A percentile compares a stretch with the other conserved stretches of the same genome.
Conservation (phyloP, 2,797 vertebrate genomes). For the Lepus townsendii region DNA sequence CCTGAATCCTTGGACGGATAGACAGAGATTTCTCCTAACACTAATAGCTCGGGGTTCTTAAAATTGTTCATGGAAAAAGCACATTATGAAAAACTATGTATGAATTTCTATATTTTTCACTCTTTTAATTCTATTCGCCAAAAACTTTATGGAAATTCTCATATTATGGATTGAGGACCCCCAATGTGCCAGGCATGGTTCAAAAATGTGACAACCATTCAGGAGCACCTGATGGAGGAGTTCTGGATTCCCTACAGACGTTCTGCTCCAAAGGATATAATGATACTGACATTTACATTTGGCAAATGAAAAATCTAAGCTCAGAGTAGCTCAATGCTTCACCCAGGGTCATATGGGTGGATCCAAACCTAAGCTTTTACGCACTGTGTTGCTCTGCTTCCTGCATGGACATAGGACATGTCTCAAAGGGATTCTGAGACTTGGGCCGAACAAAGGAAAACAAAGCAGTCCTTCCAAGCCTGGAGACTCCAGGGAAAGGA, state of each 20-base stretch:
- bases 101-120: too few relatives aligned
- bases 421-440: neutral
- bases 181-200: fast-evolving
- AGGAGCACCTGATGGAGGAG: too few relatives aligned
- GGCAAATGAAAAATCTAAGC: neutral
- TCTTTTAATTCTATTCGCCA: too few relatives aligned
- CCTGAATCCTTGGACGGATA: fast-evolving
- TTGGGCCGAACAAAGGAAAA: neutral
- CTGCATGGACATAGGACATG: fast-evolving
- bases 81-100: too few relatives aligned
- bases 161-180: fast-evolving
- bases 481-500: neutral
- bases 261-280: neutral
- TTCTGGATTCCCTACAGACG: fast-evolving
- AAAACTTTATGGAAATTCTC: too few relatives aligned
- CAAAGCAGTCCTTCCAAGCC: neutral
- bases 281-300: fast-evolving
- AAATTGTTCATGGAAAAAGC: too few relatives aligned
- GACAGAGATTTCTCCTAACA: neutral
- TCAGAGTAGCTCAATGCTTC: neutral
- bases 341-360: too few relatives aligned
- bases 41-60: fast-evolving
- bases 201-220: fast-evolving
- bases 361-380: neutral
- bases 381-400: neutral